These are phyloP conservation scores for Noctua janthe DNA, from an alignment of 2,888 invertebrate genomes.

Conservation along the genomic window DNA sequence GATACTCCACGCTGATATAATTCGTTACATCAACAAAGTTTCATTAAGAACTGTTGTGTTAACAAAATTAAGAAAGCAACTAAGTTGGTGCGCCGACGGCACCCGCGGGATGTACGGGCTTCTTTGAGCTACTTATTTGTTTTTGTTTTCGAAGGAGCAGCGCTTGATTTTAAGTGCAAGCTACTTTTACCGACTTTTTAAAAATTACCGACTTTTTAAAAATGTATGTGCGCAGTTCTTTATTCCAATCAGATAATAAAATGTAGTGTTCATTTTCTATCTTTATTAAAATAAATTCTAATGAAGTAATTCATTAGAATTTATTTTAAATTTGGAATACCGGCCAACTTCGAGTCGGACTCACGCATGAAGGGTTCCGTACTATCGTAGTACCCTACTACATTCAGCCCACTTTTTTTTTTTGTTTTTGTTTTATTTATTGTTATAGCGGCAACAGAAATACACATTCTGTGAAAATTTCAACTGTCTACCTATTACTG, in stretches of 20 bases:
- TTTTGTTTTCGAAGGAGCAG: conserved; percentile 16
- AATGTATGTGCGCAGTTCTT: background rate
- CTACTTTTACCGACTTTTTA: background rate
- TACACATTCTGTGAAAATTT: too few relatives aligned
- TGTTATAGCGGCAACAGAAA: too few relatives aligned
- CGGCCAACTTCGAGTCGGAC: too few relatives aligned
- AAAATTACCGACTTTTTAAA: background rate
- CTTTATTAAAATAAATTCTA: too few relatives aligned
- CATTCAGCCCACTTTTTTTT: too few relatives aligned
- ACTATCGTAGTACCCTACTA: too few relatives aligned
- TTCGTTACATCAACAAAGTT: conserved; percentile 58
- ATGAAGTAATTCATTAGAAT: background rate
- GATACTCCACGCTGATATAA: conserved; percentile 45
- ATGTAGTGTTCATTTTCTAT: background rate
- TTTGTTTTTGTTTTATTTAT: too few relatives aligned
- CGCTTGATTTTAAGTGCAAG: conserved; percentile 17
- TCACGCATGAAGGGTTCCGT: too few relatives aligned
- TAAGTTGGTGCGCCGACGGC: conserved; percentile 39
- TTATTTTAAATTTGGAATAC: background rate
- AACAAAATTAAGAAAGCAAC: conserved; percentile 61
- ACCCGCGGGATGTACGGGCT: conserved; percentile 32
- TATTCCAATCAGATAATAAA: background rate
- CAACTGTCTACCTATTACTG: too few relatives aligned
- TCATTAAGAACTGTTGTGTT: conserved; percentile 55
- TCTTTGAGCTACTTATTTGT: conserved; percentile 18